Evolutionary conservation across 2,797 vertebrate genomes (phyloP).

Genomic region (Rhynchonycteris naso): DNA sequence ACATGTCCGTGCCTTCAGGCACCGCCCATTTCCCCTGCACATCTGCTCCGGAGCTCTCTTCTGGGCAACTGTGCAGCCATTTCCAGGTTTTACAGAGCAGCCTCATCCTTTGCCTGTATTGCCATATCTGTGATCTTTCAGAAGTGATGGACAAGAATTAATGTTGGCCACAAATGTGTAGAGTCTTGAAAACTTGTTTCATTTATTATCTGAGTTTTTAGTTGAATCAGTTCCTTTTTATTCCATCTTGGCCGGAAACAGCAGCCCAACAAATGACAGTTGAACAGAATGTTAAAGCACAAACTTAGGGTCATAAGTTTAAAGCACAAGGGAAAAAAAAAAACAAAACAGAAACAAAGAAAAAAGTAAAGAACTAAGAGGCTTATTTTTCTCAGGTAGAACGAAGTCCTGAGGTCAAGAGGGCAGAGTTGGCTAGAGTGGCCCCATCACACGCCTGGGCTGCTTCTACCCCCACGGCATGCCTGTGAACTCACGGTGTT

Average conservation of each 20-base stretch:
- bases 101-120: neutral
- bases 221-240: neutral
- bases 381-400: neutral
- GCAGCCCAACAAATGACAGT: neutral
- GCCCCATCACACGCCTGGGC: neutral
- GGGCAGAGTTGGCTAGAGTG: neutral
- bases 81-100: neutral
- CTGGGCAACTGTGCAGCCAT: neutral
- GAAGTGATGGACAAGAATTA: neutral
- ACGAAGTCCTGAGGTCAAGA: neutral
- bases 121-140: neutral
- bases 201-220: neutral
- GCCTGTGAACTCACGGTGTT: neutral
- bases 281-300: neutral
- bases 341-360: neutral
- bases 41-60: neutral
- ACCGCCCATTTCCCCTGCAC: neutral
- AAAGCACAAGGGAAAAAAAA: neutral
- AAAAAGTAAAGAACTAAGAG: neutral
- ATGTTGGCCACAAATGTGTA: neutral
- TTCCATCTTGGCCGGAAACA: neutral
- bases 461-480: neutral
- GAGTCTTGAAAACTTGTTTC: constrained; percentile 6
- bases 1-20: neutral
- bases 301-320: neutral